These are phyloP conservation scores for Metellina segmentata DNA, from an alignment of 2,888 invertebrate genomes.

Conservation along the genomic window DNA sequence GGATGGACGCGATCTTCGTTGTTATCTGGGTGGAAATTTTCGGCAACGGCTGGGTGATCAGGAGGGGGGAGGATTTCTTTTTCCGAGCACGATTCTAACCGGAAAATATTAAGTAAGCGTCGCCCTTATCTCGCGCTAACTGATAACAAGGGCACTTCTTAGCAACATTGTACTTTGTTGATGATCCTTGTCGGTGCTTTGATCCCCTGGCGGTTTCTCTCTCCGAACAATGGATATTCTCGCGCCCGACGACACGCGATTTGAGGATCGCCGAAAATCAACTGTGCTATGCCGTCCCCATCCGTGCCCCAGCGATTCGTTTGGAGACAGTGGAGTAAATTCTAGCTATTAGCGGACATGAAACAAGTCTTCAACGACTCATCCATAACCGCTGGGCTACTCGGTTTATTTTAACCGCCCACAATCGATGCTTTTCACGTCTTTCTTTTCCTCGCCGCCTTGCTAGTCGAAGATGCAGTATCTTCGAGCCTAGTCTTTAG, in stretches of 20 bases:
- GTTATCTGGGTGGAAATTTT: conserved; percentile 46
- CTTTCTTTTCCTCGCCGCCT: no score
- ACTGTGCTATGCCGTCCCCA: conserved; percentile 31
- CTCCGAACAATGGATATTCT: conserved; percentile 61
- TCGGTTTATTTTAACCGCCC: no score
- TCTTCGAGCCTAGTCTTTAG: no score
- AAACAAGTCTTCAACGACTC: conserved; percentile 31
- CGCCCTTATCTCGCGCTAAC: conserved; percentile 54
- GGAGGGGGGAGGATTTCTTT: conserved; percentile 44
- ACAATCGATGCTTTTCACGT: no score
- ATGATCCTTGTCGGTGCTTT: conserved; percentile 75
- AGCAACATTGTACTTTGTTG: conserved; percentile 73
- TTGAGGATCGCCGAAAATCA: conserved; percentile 53
- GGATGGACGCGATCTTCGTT: not conserved
- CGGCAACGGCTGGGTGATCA: conserved; percentile 54
- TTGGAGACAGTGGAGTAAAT: conserved; percentile 37
- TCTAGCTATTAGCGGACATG: conserved; percentile 43
- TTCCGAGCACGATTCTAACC: conserved; percentile 71
- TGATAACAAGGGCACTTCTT: conserved; percentile 65
- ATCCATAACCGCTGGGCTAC: not conserved
- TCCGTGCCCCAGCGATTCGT: conserved; percentile 33
- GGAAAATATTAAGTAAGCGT: conserved; percentile 71
- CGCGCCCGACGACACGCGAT: conserved; percentile 66
- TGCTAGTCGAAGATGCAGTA: no score
- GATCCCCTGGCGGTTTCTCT: conserved; percentile 56